Conservation (phyloP, 2,113 vertebrate genomes). For the Gorsachius goisagi region DNA sequence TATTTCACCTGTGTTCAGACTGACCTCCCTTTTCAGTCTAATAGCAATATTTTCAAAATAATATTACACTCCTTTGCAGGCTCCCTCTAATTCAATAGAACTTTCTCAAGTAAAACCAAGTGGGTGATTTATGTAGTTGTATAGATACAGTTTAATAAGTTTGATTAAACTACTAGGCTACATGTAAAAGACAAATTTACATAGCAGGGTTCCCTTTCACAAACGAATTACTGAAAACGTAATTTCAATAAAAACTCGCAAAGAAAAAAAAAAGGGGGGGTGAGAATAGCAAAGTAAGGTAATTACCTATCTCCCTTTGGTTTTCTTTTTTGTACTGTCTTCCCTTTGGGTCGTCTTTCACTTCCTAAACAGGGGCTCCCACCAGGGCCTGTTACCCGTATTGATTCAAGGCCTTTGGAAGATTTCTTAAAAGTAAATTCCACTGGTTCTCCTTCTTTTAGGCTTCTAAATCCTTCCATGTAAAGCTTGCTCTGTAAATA, state of each 20-base stretch:
- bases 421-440: constrained; percentile 99
- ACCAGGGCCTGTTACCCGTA: constrained; percentile 96
- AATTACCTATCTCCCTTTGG: constrained; percentile 99
- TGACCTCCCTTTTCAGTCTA: neutral
- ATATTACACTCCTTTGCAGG: neutral
- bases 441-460: constrained; percentile 98
- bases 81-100: neutral
- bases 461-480: constrained; percentile 99
- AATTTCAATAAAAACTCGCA: neutral
- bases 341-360: constrained; percentile 97
- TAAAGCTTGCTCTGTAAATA: constrained; percentile 94
- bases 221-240: neutral
- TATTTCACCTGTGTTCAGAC: neutral
- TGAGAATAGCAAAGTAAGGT: constrained; percentile 35
- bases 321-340: constrained; percentile 94
- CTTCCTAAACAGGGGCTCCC: constrained; percentile 95
- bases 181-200: neutral
- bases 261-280: neutral
- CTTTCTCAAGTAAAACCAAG: neutral
- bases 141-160: neutral
- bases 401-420: constrained; percentile 98
- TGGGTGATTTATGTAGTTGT: neutral
- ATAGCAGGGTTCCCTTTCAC: neutral
- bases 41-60: neutral
- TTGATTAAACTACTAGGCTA: neutral